Evolutionary conservation across 2,888 invertebrate genomes (phyloP).

Genomic region (Oxyscelio sp.): DNA sequence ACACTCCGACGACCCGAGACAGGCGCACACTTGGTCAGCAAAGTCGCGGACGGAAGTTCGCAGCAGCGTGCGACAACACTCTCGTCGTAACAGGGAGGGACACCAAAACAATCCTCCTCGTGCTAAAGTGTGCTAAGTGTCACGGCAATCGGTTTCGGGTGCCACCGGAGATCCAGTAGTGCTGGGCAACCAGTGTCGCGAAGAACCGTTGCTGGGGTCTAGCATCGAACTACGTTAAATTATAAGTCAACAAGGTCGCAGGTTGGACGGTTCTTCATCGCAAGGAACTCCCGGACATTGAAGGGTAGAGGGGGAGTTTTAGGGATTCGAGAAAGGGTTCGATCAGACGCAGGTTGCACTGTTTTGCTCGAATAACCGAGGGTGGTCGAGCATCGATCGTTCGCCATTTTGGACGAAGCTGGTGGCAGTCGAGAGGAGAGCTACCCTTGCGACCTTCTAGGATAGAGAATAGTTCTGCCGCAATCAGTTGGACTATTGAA

Average conservation of each 20-base stretch:
- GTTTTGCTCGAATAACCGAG: slow-evolving; percentile 37
- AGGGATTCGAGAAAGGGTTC: not conserved
- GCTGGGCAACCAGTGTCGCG: not conserved
- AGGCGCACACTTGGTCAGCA: slow-evolving; percentile 79
- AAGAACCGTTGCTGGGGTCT: not conserved
- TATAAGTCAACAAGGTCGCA: too few relatives aligned
- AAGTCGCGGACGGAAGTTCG: slow-evolving; percentile 81
- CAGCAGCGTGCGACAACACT: slow-evolving; percentile 65
- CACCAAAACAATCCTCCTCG: slow-evolving; percentile 77
- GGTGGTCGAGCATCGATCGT: slow-evolving; percentile 82
- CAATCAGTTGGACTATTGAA: too few relatives aligned
- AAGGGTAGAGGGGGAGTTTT: not conserved
- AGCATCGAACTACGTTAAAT: not conserved
- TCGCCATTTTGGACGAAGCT: slow-evolving; percentile 85
- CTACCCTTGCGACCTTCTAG: slow-evolving; percentile 33
- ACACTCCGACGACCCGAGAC: slow-evolving; percentile 81
- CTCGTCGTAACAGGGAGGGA: slow-evolving; percentile 61
- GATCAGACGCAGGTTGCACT: not conserved
- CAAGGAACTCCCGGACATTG: not conserved
- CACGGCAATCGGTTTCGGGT: not conserved
- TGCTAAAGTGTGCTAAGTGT: slow-evolving; percentile 49
- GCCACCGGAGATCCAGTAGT: not conserved
- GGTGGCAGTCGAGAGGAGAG: slow-evolving; percentile 21
- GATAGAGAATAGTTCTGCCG: not conserved
- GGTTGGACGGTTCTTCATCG: too few relatives aligned